These are phyloP conservation scores for Mythimna loreyi DNA, from an alignment of 2,888 invertebrate genomes.

Conservation along the genomic window DNA sequence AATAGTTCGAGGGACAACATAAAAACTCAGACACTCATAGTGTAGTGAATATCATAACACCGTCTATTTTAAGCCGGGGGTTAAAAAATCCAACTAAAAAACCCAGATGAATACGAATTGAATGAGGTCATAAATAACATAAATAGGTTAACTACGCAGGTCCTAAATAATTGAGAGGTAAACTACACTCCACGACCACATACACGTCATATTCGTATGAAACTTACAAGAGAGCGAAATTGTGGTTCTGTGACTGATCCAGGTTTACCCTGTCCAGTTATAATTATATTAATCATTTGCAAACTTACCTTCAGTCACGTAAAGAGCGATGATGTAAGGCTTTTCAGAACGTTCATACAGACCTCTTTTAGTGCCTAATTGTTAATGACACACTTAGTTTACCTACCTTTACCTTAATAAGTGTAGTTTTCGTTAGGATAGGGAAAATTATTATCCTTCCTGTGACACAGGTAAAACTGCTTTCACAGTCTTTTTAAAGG, in stretches of 20 bases:
- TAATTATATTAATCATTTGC: constrained; percentile 28
- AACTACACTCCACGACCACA: constrained; percentile 28
- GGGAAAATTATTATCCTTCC: constrained; percentile 8
- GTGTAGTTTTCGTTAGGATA: not conserved
- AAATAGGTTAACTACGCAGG: constrained; percentile 7
- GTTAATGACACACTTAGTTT: constrained; percentile 25
- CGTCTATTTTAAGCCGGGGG: no score
- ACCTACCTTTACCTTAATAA: not conserved
- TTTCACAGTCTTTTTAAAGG: constrained; percentile 18
- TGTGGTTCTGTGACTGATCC: constrained; percentile 31
- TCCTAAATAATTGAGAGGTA: constrained; percentile 14
- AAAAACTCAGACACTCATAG: no score
- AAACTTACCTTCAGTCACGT: constrained; percentile 34
- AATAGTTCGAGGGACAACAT: no score
- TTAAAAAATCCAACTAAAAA: not conserved
- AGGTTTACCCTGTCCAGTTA: constrained; percentile 37
- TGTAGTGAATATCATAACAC: no score
- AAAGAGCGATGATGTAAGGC: constrained; percentile 13
- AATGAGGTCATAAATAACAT: not conserved
- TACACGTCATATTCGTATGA: constrained; percentile 10
- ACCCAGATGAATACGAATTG: not conserved
- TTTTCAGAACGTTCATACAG: constrained; percentile 11
- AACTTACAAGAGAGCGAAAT: not conserved
- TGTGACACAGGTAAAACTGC: not conserved
- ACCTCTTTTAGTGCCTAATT: constrained; percentile 12